A percentile compares a stretch with the other conserved stretches of the same genome.
Conservation (phyloP, 2,888 invertebrate species). For the Galerucella calmariensis region DNA sequence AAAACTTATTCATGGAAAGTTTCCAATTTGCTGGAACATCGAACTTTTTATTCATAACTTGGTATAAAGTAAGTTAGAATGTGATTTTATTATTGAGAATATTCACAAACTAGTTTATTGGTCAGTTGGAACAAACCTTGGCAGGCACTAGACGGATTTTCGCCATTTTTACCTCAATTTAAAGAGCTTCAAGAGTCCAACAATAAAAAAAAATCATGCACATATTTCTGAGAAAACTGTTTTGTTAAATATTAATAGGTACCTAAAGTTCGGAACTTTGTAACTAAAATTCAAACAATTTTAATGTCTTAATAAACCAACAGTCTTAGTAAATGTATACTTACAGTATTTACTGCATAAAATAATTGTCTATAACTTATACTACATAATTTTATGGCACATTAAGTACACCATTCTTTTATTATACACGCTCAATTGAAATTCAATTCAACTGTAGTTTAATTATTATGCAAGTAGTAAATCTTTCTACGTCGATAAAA, state of each 20-base stretch:
- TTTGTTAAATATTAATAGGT: not conserved
- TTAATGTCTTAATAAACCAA: conserved; percentile 25
- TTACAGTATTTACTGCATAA: conserved; percentile 17
- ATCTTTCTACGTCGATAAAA: conserved; percentile 1
- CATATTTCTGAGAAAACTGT: too few relatives aligned
- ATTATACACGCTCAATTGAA: conserved; percentile 4
- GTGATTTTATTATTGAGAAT: too few relatives aligned
- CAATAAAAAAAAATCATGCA: too few relatives aligned
- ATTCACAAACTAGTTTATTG: too few relatives aligned
- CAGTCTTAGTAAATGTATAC: conserved; percentile 21
- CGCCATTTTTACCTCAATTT: too few relatives aligned
- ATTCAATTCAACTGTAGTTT: conserved; percentile 16
- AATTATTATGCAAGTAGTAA: conserved; percentile 6
- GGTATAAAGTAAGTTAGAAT: too few relatives aligned
- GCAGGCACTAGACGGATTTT: too few relatives aligned
- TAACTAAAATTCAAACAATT: conserved; percentile 22
- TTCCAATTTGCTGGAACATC: too few relatives aligned
- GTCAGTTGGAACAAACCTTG: too few relatives aligned
- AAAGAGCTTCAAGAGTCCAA: too few relatives aligned
- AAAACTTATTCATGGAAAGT: too few relatives aligned
- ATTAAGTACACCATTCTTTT: conserved; percentile 33
- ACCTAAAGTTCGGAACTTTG: conserved; percentile 8
- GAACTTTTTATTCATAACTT: too few relatives aligned
- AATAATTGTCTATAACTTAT: conserved; percentile 31
- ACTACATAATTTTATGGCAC: conserved; percentile 28